Evolutionary conservation across 2,797 vertebrate genomes (phyloP).

Genomic region (Esox lucius): DNA sequence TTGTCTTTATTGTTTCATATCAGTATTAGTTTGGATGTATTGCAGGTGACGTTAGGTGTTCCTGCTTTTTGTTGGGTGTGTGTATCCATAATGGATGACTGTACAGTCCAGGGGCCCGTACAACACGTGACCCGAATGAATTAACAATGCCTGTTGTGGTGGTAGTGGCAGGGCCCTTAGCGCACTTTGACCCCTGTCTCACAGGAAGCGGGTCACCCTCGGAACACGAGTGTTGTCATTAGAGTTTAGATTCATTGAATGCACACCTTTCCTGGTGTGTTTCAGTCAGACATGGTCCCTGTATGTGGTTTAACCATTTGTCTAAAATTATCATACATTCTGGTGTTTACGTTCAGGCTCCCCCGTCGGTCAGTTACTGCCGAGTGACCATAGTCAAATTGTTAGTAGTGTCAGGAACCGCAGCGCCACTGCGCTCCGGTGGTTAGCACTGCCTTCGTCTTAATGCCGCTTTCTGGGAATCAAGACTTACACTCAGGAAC

Average conservation of each 20-base stretch:
- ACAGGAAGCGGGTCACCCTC: not conserved
- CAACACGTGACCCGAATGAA: not conserved
- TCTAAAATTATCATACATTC: not conserved
- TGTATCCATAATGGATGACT: not conserved
- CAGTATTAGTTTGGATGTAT: not conserved
- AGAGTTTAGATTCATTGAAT: not conserved
- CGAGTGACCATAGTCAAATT: not conserved
- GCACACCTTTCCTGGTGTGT: not conserved
- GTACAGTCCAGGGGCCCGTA: not conserved
- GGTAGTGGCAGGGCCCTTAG: not conserved
- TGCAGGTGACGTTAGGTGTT: not conserved
- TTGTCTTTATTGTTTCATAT: not conserved
- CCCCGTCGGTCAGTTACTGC: not conserved
- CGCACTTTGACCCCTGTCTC: not conserved
- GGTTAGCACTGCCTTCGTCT: not conserved
- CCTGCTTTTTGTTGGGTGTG: not conserved
- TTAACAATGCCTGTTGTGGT: not conserved
- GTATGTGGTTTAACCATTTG: too few species aligned
- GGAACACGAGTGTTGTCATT: not conserved
- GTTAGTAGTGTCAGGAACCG: not conserved
- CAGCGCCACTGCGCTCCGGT: not conserved
- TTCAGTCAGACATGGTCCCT: not conserved
- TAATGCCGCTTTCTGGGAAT: not conserved
- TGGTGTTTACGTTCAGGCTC: not conserved
- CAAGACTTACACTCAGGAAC: not conserved